Conservation (phyloP, 1,140 invertebrate species). For the Thaumatotibia leucotreta region DNA sequence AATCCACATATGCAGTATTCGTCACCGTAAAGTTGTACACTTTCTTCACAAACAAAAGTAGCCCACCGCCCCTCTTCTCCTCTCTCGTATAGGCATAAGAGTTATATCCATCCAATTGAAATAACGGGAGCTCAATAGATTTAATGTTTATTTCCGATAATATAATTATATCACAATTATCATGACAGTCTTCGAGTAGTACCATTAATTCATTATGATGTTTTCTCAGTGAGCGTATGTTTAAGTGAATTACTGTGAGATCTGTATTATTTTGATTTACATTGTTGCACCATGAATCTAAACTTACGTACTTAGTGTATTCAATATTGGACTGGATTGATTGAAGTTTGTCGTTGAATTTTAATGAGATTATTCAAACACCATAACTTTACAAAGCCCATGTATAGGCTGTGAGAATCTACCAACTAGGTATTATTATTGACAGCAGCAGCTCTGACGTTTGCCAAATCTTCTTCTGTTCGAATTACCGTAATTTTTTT, state of each 20-base stretch:
- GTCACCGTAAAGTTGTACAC: neutral
- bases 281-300: neutral
- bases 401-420: neutral
- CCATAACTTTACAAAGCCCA: neutral
- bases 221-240: slow-evolving; percentile 13
- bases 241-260: neutral
- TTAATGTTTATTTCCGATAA: slow-evolving; percentile 15
- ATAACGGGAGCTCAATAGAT: neutral
- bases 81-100: neutral
- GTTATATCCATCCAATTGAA: neutral
- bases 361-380: neutral
- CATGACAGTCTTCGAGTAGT: neutral
- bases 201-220: slow-evolving; percentile 13
- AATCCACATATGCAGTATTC: neutral
- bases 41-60: neutral
- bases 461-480: neutral
- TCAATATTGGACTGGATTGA: neutral
- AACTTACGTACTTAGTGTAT: neutral
- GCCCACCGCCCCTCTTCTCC: neutral
- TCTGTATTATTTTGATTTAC: neutral
- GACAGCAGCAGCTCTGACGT: neutral
- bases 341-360: neutral
- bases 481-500: neutral
- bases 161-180: slow-evolving; percentile 14
- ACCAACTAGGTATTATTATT: no score